A percentile compares a stretch with the other conserved stretches of the same genome.
phyloP scores from a whole-genome alignment of 2,888 invertebrate species.

The Lasioglossum leucozonium region DNA sequence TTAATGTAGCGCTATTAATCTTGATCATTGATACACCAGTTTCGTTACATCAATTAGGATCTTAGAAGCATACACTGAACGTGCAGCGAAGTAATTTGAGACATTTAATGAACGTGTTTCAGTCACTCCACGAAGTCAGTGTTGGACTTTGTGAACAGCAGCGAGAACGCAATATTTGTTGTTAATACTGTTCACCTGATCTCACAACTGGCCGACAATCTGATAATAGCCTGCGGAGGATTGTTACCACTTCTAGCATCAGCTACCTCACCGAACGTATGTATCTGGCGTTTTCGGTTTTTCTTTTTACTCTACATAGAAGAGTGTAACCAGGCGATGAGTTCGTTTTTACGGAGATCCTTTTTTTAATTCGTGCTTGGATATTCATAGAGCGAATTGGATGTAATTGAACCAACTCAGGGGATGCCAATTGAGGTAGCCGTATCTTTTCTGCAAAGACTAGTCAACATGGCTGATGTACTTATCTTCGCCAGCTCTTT shows the following conservation, averaged over 20 bases:
- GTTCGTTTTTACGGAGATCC: conserved; percentile 43
- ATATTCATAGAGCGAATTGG: conserved; percentile 94
- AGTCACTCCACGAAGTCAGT: conserved; percentile 98
- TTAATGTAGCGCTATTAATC: too few species aligned
- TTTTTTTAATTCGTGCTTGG: conserved; percentile 62
- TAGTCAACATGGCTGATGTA: conserved; percentile 99
- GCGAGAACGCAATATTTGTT: conserved; percentile 99
- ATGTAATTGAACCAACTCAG: conserved; percentile 99
- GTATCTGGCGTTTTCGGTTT: conserved; percentile 78
- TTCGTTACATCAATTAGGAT: neutral
- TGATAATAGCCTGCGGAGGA: conserved; percentile 99
- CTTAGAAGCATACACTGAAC: neutral
- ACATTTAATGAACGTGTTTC: conserved; percentile 71
- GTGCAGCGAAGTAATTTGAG: neutral
- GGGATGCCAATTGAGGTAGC: conserved; percentile 99
- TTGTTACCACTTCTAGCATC: conserved; percentile 97
- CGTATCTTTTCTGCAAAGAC: conserved; percentile 98
- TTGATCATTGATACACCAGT: neutral
- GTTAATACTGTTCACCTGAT: conserved; percentile 99
- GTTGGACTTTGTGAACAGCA: conserved; percentile 98
- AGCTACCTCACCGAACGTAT: conserved; percentile 99
- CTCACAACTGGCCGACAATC: conserved; percentile 98
- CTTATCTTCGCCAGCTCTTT: conserved; percentile 98
- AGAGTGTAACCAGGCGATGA: conserved; percentile 47
- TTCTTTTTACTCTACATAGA: conserved; percentile 42